These are phyloP conservation scores for Dipodomys stephensi DNA, from an alignment of 2,113 vertebrate species.

Conservation along the genomic window DNA sequence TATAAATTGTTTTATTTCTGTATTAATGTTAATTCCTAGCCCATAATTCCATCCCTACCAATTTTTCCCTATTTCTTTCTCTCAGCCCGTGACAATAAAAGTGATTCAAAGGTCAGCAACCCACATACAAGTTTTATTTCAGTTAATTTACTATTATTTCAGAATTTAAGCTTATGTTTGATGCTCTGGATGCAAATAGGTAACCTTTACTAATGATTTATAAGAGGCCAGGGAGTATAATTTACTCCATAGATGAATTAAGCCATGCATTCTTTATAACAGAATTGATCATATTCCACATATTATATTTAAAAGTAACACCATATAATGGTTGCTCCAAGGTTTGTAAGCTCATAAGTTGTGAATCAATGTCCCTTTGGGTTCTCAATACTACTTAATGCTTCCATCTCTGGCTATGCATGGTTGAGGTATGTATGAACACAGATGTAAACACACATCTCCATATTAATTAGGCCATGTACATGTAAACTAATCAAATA, in stretches of 20 bases:
- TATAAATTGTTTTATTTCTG: constrained; percentile 44
- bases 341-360: not conserved
- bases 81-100: not conserved
- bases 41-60: not conserved
- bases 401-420: not conserved
- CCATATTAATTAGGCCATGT: not conserved
- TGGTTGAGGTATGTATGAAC: not conserved
- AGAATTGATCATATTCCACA: not conserved
- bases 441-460: not conserved
- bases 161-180: not conserved
- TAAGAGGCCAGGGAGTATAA: not conserved
- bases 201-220: not conserved
- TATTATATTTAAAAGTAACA: not conserved
- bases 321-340: not conserved
- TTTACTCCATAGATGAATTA: not conserved
- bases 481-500: not conserved
- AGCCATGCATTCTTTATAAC: not conserved
- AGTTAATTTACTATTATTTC: constrained; percentile 16
- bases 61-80: not conserved
- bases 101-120: constrained; percentile 10
- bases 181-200: not conserved
- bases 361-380: not conserved
- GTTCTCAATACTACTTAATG: not conserved
- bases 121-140: not conserved
- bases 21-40: constrained; percentile 1